Percentiles rank a stretch among this genome's conserved stretches.
Conservation (phyloP, 2,113 vertebrate species). For the Haliaeetus leucogaster region DNA sequence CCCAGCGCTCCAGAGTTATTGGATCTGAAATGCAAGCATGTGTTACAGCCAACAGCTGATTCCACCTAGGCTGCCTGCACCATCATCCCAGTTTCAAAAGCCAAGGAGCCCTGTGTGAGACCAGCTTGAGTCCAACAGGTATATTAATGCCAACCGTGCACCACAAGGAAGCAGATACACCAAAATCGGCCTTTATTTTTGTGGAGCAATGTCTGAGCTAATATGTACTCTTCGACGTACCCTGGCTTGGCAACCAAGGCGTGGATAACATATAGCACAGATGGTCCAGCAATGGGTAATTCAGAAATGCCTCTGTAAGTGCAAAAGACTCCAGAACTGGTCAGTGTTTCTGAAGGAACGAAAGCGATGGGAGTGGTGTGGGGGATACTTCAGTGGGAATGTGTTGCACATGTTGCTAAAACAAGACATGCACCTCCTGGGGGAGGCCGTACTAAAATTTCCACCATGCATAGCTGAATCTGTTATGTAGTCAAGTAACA, state of each 20-base stretch:
- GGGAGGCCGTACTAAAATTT: background rate
- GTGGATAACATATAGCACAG: background rate
- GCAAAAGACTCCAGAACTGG: background rate
- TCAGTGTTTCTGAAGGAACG: background rate
- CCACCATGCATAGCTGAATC: too few relatives aligned
- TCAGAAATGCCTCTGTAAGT: background rate
- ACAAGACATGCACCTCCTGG: background rate
- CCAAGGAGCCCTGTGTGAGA: background rate
- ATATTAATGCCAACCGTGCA: background rate
- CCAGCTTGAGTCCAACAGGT: background rate
- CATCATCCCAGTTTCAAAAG: background rate
- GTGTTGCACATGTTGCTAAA: background rate
- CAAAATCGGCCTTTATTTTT: background rate
- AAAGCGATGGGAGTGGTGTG: accelerated
- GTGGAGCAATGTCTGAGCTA: background rate
- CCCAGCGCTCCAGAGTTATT: background rate
- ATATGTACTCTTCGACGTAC: accelerated
- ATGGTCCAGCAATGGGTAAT: background rate
- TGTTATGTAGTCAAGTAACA: background rate
- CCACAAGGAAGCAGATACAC: background rate
- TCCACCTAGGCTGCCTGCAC: background rate
- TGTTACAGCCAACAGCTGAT: background rate
- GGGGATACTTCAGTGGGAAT: background rate
- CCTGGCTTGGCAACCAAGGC: background rate
- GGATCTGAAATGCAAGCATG: background rate